Conservation (phyloP, 2,113 vertebrate genomes). For the Oceanodroma tethys region DNA sequence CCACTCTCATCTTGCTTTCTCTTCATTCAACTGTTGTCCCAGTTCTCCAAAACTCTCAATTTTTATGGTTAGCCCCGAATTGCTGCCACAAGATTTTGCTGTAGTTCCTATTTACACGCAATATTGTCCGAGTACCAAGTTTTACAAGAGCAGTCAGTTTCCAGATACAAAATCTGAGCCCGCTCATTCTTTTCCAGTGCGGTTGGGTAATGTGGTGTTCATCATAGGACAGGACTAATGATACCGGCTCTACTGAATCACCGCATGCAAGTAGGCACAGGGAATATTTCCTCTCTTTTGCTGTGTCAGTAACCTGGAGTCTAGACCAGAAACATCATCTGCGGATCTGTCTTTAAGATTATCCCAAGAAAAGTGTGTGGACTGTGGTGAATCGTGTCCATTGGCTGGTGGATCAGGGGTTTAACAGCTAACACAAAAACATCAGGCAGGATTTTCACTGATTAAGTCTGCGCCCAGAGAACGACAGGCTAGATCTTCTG, state of each 20-base stretch:
- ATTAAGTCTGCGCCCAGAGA: neutral
- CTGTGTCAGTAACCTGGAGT: neutral
- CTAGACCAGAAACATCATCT: neutral
- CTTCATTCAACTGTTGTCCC: neutral
- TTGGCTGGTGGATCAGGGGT: neutral
- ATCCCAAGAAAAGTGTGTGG: neutral
- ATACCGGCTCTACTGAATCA: conserved; percentile 5
- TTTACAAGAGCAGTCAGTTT: neutral
- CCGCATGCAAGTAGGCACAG: neutral
- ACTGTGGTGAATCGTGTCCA: neutral
- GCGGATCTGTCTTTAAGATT: neutral
- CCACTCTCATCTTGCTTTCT: neutral
- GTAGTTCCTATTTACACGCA: neutral
- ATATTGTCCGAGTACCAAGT: neutral
- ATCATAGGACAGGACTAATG: neutral
- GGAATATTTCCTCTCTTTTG: neutral
- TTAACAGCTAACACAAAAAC: neutral
- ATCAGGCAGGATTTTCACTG: neutral
- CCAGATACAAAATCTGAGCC: neutral
- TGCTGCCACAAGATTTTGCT: neutral
- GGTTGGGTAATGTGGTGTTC: neutral
- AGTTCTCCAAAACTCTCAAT: neutral
- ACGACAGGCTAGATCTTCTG: neutral
- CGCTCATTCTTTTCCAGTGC: neutral
- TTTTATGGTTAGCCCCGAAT: neutral